Conservation (phyloP, 2,888 invertebrate genomes). For the Drosophila monieri region DNA sequence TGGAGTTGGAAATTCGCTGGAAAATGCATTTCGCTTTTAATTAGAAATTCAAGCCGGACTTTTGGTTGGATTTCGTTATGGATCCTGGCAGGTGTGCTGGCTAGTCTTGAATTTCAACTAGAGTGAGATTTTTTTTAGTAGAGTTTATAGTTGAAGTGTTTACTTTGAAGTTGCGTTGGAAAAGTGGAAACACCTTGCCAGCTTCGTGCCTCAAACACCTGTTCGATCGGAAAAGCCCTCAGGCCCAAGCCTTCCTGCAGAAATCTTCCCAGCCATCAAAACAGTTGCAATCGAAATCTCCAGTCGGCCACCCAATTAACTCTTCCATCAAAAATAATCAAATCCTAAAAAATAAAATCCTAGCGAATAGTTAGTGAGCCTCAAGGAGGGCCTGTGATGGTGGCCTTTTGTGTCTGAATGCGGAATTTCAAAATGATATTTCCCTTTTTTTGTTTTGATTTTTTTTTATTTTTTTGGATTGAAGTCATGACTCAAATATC, state of each 20-base stretch:
- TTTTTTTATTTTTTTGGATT: background rate
- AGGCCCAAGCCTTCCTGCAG: background rate
- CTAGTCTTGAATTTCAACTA: background rate
- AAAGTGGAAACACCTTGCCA: background rate
- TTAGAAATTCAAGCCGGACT: background rate
- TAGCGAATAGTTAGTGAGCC: constrained; percentile 1
- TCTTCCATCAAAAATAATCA: too few relatives aligned
- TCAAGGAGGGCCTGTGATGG: background rate
- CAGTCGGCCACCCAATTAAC: constrained; percentile 11
- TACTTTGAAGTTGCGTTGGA: background rate
- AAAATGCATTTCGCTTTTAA: too few relatives aligned
- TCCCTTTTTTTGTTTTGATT: background rate
- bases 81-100: background rate
- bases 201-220: background rate
- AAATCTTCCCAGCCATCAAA: background rate
- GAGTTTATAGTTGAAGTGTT: constrained; percentile 1
- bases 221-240: background rate
- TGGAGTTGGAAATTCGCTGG: background rate
- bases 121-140: background rate
- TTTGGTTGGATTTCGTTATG: background rate
- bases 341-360: background rate
- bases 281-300: constrained; percentile 31
- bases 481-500: constrained; percentile 27
- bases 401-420: background rate
- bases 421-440: constrained; percentile 20